Conservation (phyloP, 1,140 invertebrate species). For the Drosophila varians region DNA sequence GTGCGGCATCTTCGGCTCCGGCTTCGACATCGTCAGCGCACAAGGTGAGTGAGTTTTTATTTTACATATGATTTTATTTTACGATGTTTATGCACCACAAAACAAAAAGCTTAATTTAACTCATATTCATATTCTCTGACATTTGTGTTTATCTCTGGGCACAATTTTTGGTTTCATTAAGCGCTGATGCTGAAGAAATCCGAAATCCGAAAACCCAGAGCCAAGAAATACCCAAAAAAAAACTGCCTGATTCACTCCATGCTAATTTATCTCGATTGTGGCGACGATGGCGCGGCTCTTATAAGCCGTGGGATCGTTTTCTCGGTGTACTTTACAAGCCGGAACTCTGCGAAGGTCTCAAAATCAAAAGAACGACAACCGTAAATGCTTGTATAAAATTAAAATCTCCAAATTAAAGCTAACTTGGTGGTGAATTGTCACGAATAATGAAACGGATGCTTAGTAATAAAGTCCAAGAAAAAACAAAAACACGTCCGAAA, state of each 20-base stretch:
- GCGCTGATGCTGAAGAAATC: conserved; percentile 19
- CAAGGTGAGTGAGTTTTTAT: conserved; percentile 80
- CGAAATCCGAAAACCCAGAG: conserved; percentile 9
- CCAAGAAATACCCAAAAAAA: conserved; percentile 29
- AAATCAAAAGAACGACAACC: conserved; percentile 40
- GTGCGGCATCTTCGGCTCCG: conserved; percentile 32
- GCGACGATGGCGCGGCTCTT: conserved; percentile 16
- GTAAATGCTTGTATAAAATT: conserved; percentile 61
- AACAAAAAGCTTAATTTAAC: conserved; percentile 56
- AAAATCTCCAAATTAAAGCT: conserved; percentile 39
- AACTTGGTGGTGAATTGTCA: conserved; percentile 54
- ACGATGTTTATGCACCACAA: conserved; percentile 36
- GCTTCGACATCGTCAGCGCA: conserved; percentile 46
- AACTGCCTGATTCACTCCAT: conserved; percentile 63
- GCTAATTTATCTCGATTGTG: conserved; percentile 60
- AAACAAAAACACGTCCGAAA: conserved; percentile 58
- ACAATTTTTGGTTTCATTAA: conserved; percentile 29
- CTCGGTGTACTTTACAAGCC: conserved; percentile 54
- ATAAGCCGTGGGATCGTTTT: conserved; percentile 58
- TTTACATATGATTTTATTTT: conserved; percentile 63
- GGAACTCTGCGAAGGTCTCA: conserved; percentile 63
- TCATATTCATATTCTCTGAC: conserved; percentile 59
- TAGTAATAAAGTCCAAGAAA: conserved; percentile 41
- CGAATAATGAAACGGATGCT: conserved; percentile 63
- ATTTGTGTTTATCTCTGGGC: conserved; percentile 20